phyloP scores from a whole-genome alignment of 2,113 vertebrate species.

The Podilymbus podiceps region DNA sequence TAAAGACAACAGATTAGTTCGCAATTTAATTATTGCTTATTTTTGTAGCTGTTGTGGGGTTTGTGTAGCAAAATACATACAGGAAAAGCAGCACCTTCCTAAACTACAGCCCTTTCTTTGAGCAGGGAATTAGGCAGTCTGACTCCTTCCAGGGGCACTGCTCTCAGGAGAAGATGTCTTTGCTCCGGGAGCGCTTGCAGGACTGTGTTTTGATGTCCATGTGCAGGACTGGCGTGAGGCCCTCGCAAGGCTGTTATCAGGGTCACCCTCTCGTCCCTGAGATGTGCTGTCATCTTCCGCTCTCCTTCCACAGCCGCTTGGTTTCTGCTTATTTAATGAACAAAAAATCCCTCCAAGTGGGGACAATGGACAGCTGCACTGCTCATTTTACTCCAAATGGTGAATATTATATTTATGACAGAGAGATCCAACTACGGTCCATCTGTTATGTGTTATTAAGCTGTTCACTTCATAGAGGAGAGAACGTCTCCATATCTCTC shows the following conservation, averaged over 20 bases:
- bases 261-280: accelerated
- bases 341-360: not conserved
- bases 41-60: not conserved
- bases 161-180: not conserved
- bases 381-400: not conserved
- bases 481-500: not conserved
- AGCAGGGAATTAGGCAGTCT: not conserved
- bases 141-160: not conserved
- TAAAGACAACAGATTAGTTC: not conserved
- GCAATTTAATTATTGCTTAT: not conserved
- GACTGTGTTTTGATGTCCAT: not conserved
- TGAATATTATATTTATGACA: not conserved
- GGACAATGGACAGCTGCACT: constrained; percentile 19
- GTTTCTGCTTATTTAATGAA: not conserved
- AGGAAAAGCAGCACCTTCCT: not conserved
- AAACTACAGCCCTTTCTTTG: not conserved
- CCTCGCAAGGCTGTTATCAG: not conserved
- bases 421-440: not conserved
- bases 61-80: not conserved
- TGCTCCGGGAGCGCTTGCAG: not conserved
- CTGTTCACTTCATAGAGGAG: constrained; percentile 53
- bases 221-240: accelerated
- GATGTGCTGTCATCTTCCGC: not conserved
- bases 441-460: constrained; percentile 26
- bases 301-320: not conserved